Percentiles rank a stretch among this genome's conserved stretches.
These are phyloP conservation scores for Brachionus rubens DNA, from an alignment of 1,140 invertebrate genomes.

Conservation along the genomic window DNA sequence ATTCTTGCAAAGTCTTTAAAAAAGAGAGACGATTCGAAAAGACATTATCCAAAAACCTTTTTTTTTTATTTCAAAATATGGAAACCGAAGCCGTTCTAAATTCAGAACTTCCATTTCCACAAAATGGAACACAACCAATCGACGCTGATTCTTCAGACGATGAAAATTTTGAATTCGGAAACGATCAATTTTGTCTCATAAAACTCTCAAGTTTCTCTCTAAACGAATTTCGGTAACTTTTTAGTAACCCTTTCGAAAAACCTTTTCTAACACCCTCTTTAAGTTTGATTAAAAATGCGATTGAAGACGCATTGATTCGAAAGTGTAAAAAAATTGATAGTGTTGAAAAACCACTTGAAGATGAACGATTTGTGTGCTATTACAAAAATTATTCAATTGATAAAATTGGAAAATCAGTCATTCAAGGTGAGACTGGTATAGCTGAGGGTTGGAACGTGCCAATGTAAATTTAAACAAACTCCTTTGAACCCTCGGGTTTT, in stretches of 20 bases:
- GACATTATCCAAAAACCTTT: too few species aligned
- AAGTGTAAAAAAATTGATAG: constrained; percentile 19
- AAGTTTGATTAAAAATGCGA: constrained; percentile 29
- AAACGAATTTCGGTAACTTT: constrained; percentile 19
- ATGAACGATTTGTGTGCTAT: neutral
- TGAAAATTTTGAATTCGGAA: constrained; percentile 22
- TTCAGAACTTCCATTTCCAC: neutral
- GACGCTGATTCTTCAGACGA: neutral
- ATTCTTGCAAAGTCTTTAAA: too few species aligned
- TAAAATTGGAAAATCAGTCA: constrained; percentile 4
- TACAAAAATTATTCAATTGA: constrained; percentile 40
- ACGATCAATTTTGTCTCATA: neutral
- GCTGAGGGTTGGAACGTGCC: constrained; percentile 42
- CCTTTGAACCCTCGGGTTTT: too few species aligned
- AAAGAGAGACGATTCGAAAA: too few species aligned
- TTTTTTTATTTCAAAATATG: too few species aligned
- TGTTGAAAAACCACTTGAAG: neutral
- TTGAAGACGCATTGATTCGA: constrained; percentile 2
- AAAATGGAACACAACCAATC: neutral
- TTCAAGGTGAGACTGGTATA: constrained; percentile 30
- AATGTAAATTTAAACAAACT: neutral
- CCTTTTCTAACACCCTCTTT: neutral
- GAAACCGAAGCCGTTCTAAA: neutral
- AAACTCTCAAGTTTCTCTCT: constrained; percentile 15
- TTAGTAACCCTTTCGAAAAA: neutral